Base-by-base conservation (phyloP, 2,113 vertebrate species). In the Solenodon paradoxus region DNA sequence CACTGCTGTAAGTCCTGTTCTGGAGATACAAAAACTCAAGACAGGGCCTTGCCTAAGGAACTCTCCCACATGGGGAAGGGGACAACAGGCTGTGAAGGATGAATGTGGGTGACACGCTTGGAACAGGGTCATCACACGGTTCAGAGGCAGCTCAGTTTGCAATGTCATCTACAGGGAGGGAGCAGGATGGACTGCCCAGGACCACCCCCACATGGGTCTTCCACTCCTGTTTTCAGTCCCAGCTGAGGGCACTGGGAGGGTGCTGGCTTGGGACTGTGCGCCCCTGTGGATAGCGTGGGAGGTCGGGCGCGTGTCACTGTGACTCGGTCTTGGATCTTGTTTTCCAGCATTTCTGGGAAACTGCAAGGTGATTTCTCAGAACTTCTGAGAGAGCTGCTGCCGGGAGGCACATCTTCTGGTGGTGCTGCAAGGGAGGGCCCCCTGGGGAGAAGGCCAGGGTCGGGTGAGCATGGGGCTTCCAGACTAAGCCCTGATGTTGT, bases 271-370 rank as follows among this genome's bases (percentile, higher is more conserved):
- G 72, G 77, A 71, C 5, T 12, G 12, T 26, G 42, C 71, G 12
- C 16, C 68, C 40, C 53, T 24, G 28, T 19, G 20, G 32, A 35
- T 59, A 72, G 1, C 1, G 15, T 51, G 42, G 63, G 77, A 88
- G 42, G 38, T 87, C 78, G 79, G 89, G 63, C 32, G 53, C 32
- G 45, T 95, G 71, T 94, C 13, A 0, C 45, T 45, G 92, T 78
- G 77, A 69, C 88, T 86, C 64, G 61, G 71, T 88, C 80, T 93
- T 97, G 7, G 0, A 77, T 55, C 45, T 94, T 68, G 19, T 90
- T 94, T 92, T 59, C 83, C 11, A 7, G 82, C 55, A 0, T 94
- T 96, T 97, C 96, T 95, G 92, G 95, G 96, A 97, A 95, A 57
- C 93, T 77, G 74, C 35, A 53, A 94, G 80, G 57, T 84, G 80